Percentiles rank a stretch among this genome's conserved stretches.
These are phyloP conservation scores for Montipora foliosa DNA, from an alignment of 64 coral and sea anemone genomes.

Conservation along the genomic window DNA sequence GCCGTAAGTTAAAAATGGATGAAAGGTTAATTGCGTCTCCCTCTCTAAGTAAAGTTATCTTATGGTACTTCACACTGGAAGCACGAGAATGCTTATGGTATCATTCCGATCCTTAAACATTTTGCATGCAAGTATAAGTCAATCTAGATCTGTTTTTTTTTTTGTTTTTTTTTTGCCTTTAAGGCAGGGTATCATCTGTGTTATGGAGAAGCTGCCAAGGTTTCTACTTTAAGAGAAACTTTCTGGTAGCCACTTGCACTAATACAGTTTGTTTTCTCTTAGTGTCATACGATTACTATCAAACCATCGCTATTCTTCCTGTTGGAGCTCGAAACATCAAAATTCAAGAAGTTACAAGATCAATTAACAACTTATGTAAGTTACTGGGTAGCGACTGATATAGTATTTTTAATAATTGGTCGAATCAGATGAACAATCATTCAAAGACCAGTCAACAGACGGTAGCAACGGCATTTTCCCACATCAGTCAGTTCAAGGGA, in stretches of 20 bases:
- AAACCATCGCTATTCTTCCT: conserved; percentile 28
- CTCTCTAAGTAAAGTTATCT: too few relatives aligned
- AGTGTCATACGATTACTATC: conserved; percentile 19
- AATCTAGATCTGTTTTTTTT: too few relatives aligned
- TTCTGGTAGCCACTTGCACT: background rate
- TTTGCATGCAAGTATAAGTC: too few relatives aligned
- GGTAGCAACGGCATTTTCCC: too few relatives aligned
- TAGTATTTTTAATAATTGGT: background rate
- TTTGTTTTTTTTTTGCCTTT: too few relatives aligned
- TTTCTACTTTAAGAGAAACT: background rate
- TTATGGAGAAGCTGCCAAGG: background rate
- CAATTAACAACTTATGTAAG: conserved; percentile 59
- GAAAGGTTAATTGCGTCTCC: too few relatives aligned
- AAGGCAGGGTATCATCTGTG: background rate
- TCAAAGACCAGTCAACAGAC: too few relatives aligned
- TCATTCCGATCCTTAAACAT: too few relatives aligned
- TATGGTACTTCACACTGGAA: too few relatives aligned
- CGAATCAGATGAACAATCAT: background rate
- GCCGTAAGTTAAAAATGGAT: too few relatives aligned
- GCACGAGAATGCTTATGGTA: too few relatives aligned
- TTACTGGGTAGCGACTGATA: background rate
- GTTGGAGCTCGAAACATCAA: conserved; percentile 35
- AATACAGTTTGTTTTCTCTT: background rate
- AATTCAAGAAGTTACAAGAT: conserved; percentile 19
- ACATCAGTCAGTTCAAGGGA: too few relatives aligned